Base-by-base conservation (phyloP, 1,140 invertebrate species). In the Lepidurus packardi region DNA sequence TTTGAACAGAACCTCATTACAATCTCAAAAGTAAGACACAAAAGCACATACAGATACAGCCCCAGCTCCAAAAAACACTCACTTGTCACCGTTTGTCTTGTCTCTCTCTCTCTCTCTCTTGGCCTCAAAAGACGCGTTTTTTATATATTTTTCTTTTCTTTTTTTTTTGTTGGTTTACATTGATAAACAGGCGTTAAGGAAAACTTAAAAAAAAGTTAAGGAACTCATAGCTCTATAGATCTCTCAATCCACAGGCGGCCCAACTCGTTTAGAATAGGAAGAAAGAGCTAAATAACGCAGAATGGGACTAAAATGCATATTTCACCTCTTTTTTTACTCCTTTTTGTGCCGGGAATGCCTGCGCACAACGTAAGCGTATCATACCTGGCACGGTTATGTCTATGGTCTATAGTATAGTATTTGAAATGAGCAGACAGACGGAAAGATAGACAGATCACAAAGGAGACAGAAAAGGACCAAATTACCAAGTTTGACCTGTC, bases 81-180 rank as follows among this genome's bases (percentile, higher is more conserved):
- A 65, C 47, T 65, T 65, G 47, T 65, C 47, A 9, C 47, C 47
- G 47, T 65, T 65, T 65, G 47, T 65, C 47, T 65, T 65, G 47
- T n/a, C 13, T 65, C 47, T 65, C 21, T 65, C 21, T n/a, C 13
- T 65, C 47, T 65, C 21, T 65, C 21, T 65, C 21, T 13, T 65
- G 13, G 8, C 47, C 47, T n/a, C 47, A 65, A 6, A 65, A n/a
- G 47, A 65, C 25, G 25, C 25, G 25, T 25, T 25, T 25, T 25
- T 25, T 25, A 25, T 25, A 25, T 25, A 25, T 25, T 25, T 25
- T 25, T 25, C 25, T 25, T 25, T 25, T 25, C 25, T 25, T 25
- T 25, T 25, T 25, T 25, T 25, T 25, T 25, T 25, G 25, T 25
- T 25, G 25, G 25, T 25, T 25, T 25, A 25, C 25, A 25, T 25